phyloP scores from a whole-genome alignment of 2,797 vertebrate genomes.

The Babyrousa celebensis region DNA sequence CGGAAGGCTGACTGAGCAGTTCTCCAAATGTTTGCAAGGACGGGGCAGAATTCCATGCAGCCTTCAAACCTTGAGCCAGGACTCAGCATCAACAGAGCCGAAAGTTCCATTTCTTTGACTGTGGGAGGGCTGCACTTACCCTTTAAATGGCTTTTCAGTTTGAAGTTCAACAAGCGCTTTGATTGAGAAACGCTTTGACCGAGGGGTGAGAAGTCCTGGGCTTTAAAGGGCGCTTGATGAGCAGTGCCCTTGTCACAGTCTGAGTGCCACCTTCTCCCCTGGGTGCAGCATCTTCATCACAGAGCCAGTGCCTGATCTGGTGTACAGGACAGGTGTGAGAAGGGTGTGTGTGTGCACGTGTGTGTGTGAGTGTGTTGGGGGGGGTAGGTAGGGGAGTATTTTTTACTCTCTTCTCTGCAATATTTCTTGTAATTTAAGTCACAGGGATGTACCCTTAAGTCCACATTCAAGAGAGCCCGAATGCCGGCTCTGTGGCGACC shows the following conservation, averaged over 20 bases:
- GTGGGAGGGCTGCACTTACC: conserved; percentile 45
- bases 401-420: conserved; percentile 25
- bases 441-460: neutral
- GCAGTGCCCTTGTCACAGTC: neutral
- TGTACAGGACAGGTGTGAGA: neutral
- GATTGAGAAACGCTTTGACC: conserved; percentile 46
- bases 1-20: conserved; percentile 74
- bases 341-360: neutral
- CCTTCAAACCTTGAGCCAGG: conserved; percentile 49
- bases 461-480: neutral
- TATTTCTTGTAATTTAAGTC: conserved; percentile 21
- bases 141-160: conserved; percentile 56
- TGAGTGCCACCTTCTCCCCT: neutral
- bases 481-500: neutral
- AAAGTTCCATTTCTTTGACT: conserved; percentile 69
- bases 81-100: conserved; percentile 63
- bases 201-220: conserved; percentile 31
- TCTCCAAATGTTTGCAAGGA: conserved; percentile 72
- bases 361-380: neutral
- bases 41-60: conserved; percentile 68
- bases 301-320: neutral
- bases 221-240: conserved; percentile 36
- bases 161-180: conserved; percentile 65
- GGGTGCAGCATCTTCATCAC: neutral
- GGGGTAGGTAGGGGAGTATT: neutral